Conservation (phyloP, 1,140 invertebrate genomes). For the Zaprionus ornatus region DNA sequence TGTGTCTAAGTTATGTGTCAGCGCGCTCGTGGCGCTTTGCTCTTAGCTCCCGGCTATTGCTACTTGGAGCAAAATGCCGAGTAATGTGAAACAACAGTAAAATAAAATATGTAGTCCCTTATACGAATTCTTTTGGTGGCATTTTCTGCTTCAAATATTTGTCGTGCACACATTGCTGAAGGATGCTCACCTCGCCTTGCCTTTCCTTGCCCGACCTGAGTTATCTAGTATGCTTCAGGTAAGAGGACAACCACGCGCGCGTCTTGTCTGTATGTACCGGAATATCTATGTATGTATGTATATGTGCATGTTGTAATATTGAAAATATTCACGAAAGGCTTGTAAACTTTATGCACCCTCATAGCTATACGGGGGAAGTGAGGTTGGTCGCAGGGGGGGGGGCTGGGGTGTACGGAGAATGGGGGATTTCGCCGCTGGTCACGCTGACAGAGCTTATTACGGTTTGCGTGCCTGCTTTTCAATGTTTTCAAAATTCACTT, state of each 20-base stretch:
- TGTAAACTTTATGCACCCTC: constrained; percentile 50
- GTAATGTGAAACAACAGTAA: constrained; percentile 63
- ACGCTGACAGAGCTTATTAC: constrained; percentile 64
- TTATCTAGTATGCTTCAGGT: constrained; percentile 36
- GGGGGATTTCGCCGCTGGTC: constrained; percentile 43
- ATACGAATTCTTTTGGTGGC: constrained; percentile 57
- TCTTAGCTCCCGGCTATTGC: constrained; percentile 15
- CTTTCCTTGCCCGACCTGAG: constrained; percentile 11
- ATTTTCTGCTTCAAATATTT: constrained; percentile 67
- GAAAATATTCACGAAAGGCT: constrained; percentile 57
- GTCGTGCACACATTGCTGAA: constrained; percentile 52
- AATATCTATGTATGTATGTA: constrained; percentile 5
- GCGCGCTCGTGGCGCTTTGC: constrained; percentile 5
- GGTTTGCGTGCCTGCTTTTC: constrained; percentile 36
- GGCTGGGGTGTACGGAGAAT: background rate
- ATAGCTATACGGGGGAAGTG: constrained; percentile 12
- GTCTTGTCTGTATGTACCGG: background rate
- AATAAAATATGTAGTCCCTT: constrained; percentile 66
- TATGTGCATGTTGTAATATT: constrained; percentile 48
- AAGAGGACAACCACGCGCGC: constrained; percentile 32
- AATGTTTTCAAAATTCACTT: constrained; percentile 57
- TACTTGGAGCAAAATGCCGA: constrained; percentile 51
- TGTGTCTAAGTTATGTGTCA: constrained; percentile 39
- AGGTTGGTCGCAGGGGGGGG: too few relatives aligned
- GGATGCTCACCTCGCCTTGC: constrained; percentile 21